phyloP scores from a whole-genome alignment of 1,140 invertebrate species.

The Acromyrmex echinatior region DNA sequence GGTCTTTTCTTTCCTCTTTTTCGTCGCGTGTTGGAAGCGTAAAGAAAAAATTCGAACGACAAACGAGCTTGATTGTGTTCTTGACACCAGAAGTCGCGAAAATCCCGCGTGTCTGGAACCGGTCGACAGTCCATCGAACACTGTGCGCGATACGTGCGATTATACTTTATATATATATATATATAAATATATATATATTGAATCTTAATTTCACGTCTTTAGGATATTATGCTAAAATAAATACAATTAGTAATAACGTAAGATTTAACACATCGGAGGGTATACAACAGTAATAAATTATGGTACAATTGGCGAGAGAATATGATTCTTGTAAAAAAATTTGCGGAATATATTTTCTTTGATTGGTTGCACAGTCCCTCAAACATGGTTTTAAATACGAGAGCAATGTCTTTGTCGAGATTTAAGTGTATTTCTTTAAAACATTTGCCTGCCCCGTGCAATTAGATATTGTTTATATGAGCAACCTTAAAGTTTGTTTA shows the following conservation, averaged over 20 bases:
- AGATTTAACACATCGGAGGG: neutral
- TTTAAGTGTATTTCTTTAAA: neutral
- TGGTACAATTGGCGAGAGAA: neutral
- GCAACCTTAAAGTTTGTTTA: neutral
- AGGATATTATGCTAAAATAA: too few relatives aligned
- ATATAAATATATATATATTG: too few relatives aligned
- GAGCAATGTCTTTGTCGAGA: neutral
- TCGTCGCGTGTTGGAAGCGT: neutral
- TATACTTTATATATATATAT: neutral
- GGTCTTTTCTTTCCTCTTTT: too few relatives aligned
- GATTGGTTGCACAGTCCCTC: constrained; percentile 14
- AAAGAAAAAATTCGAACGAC: neutral
- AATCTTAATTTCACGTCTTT: too few relatives aligned
- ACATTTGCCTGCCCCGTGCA: neutral
- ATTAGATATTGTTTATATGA: neutral
- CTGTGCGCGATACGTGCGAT: neutral
- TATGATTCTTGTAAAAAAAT: neutral
- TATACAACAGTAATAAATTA: neutral
- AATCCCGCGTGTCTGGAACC: neutral
- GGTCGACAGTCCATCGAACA: neutral
- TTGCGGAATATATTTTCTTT: neutral
- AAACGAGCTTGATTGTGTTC: too few relatives aligned
- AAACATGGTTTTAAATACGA: neutral
- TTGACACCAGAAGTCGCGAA: neutral
- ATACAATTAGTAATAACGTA: constrained; percentile 12